phyloP scores from a whole-genome alignment of 2,888 invertebrate genomes.

The Andricus curvator region DNA sequence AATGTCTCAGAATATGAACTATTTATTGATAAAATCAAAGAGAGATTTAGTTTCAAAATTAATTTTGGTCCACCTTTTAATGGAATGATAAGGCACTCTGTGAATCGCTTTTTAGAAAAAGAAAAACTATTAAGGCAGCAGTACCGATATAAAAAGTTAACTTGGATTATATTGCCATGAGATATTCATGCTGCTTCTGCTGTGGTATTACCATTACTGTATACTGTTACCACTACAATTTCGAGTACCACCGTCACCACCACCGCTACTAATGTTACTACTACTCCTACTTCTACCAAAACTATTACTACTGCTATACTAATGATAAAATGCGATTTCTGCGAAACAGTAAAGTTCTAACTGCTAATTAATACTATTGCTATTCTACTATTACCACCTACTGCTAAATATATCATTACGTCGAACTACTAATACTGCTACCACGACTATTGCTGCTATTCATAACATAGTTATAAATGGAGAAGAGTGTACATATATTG shows the following conservation, averaged over 20 bases:
- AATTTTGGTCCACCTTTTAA: not conserved
- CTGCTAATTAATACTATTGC: constrained; percentile 56
- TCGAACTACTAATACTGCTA: constrained; percentile 43
- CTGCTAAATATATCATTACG: constrained; percentile 34
- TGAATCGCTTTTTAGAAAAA: constrained; percentile 47
- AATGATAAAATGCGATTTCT: constrained; percentile 58
- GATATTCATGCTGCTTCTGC: constrained; percentile 56
- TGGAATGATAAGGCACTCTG: constrained; percentile 48
- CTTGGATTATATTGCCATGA: constrained; percentile 39
- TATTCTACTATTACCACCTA: constrained; percentile 42
- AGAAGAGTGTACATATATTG: constrained; percentile 54
- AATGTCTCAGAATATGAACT: not conserved
- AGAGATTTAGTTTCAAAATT: not conserved
- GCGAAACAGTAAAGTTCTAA: constrained; percentile 53
- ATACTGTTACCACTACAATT: constrained; percentile 46
- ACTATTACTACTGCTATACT: constrained; percentile 59
- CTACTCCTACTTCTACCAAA: constrained; percentile 53
- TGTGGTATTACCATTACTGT: constrained; percentile 55
- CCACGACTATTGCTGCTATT: constrained; percentile 45
- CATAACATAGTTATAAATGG: constrained; percentile 23
- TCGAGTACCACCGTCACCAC: constrained; percentile 62
- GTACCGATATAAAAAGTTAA: constrained; percentile 48
- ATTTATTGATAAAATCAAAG: not conserved
- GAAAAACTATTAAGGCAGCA: constrained; percentile 50
- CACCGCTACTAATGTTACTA: constrained; percentile 63